Conservation (phyloP, 2,888 invertebrate genomes). For the Julus scandinavius region DNA sequence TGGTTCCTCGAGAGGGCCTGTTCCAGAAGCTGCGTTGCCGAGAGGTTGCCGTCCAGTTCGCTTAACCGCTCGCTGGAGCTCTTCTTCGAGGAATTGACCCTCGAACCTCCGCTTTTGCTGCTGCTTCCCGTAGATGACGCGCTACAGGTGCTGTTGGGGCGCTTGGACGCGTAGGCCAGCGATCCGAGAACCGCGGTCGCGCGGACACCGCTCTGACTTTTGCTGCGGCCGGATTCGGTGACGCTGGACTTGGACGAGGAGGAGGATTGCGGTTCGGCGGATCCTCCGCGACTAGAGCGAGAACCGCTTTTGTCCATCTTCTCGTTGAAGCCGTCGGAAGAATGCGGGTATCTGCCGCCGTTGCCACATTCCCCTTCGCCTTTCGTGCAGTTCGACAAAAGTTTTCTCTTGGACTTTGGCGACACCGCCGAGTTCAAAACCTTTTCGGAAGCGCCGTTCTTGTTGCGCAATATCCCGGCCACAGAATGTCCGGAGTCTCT, state of each 20-base stretch:
- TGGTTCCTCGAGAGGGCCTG: constrained; percentile 13
- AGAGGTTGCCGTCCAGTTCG: constrained; percentile 51
- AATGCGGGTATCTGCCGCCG: not conserved
- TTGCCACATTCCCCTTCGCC: not conserved
- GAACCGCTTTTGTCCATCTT: constrained; percentile 52
- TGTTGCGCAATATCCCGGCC: constrained; percentile 50
- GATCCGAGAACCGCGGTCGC: constrained; percentile 27
- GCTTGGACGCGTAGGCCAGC: constrained; percentile 61
- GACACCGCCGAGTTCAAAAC: constrained; percentile 51
- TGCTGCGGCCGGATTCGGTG: not conserved
- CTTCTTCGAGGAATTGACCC: constrained; percentile 56
- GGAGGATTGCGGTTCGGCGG: constrained; percentile 48
- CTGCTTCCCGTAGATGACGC: constrained; percentile 63
- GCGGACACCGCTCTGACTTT: not conserved
- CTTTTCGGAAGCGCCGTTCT: constrained; percentile 35
- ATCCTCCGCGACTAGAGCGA: constrained; percentile 55
- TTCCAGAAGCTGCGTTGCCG: constrained; percentile 52
- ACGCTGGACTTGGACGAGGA: not conserved
- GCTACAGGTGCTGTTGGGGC: constrained; percentile 64
- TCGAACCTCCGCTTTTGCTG: constrained; percentile 62
- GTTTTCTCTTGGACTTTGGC: constrained; percentile 57
- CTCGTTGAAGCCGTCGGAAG: not conserved
- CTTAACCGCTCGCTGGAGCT: constrained; percentile 58
- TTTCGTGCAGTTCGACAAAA: not conserved
- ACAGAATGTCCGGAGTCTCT: constrained; percentile 39